phyloP scores from a whole-genome alignment of 2,113 vertebrate species.

The Dasyornis broadbenti region DNA sequence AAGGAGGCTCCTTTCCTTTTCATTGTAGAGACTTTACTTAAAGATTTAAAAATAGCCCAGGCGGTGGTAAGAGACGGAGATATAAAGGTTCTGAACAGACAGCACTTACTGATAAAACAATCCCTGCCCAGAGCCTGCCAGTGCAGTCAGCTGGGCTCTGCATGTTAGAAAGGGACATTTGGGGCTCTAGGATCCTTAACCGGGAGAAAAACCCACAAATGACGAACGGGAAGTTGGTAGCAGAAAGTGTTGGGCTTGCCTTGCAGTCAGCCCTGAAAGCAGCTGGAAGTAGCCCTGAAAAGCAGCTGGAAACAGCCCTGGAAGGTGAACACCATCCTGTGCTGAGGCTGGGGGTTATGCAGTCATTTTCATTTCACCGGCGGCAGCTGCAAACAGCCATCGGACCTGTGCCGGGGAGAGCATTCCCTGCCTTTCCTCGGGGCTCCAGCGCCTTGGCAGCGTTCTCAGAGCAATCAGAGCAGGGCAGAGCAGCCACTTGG shows the following conservation, averaged over 20 bases:
- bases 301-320: too few relatives aligned
- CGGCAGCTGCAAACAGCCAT: background rate
- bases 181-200: background rate
- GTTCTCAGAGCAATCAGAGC: background rate
- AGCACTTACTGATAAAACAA: background rate
- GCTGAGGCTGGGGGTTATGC: background rate
- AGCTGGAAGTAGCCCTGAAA: background rate
- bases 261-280: background rate
- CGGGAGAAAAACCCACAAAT: background rate
- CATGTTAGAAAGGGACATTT: background rate
- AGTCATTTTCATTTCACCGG: fast-evolving
- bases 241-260: background rate
- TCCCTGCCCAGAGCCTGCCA: background rate
- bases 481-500: background rate
- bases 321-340: background rate
- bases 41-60: background rate
- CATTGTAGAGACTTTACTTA: background rate
- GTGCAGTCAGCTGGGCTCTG: background rate
- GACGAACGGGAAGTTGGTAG: background rate
- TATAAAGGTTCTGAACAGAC: background rate
- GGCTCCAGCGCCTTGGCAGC: background rate
- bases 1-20: background rate
- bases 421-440: background rate
- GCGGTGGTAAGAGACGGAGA: background rate
- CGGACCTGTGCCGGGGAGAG: background rate